Percentiles rank a stretch among this genome's conserved stretches.
phyloP scores from a whole-genome alignment of 2,113 vertebrate genomes.

The Alectura lathami region DNA sequence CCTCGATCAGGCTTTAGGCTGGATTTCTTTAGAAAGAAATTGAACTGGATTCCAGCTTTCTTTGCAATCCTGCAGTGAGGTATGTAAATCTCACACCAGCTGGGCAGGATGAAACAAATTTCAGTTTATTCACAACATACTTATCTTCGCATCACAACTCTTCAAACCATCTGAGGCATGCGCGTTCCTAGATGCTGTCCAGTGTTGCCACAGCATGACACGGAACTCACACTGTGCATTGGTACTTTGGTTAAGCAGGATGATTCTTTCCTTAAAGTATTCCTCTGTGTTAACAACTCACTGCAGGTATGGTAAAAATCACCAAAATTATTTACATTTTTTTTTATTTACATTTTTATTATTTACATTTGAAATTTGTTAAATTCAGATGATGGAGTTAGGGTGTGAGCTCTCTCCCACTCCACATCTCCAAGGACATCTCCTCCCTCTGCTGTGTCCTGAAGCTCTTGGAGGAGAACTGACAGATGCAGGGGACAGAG shows the following conservation, averaged over 20 bases:
- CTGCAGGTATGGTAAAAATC: fast-evolving
- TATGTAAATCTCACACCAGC: background rate
- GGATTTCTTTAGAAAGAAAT: background rate
- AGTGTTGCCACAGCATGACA: background rate
- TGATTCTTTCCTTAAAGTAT: background rate
- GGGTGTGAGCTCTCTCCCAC: background rate
- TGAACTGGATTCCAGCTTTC: background rate
- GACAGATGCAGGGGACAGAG: background rate
- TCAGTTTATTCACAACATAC: background rate
- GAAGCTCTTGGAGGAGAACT: background rate
- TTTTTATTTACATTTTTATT: too few species aligned
- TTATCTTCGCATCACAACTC: background rate
- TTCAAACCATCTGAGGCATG: background rate
- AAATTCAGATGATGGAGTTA: background rate
- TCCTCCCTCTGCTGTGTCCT: too few species aligned
- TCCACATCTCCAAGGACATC: background rate
- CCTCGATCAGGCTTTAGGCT: background rate
- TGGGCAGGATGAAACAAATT: background rate
- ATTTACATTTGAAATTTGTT: too few species aligned
- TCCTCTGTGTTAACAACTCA: background rate
- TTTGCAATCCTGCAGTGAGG: background rate
- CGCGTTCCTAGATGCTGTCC: background rate
- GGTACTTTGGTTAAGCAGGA: background rate
- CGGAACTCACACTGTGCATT: background rate
- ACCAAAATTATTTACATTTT: background rate